These are phyloP conservation scores for Sturnira hondurensis DNA, from an alignment of 2,113 vertebrate species.

Conservation along the genomic window DNA sequence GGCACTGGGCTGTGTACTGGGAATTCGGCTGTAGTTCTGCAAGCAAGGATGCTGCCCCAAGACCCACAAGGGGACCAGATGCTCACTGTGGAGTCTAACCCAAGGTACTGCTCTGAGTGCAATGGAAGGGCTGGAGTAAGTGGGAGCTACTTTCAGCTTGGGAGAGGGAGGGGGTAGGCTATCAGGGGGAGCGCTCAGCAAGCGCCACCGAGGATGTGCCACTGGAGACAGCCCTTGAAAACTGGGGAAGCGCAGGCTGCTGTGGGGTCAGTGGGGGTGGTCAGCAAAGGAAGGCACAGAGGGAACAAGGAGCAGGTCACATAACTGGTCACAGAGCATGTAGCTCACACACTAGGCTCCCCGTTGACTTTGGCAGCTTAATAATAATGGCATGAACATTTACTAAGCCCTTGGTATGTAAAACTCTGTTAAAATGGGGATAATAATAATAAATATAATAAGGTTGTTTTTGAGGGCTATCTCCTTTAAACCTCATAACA, in stretches of 20 bases:
- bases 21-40: accelerated
- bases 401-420: neutral
- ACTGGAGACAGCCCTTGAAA: neutral
- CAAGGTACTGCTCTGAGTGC: accelerated
- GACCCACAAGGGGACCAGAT: neutral
- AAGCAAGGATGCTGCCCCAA: neutral
- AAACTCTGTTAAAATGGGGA: neutral
- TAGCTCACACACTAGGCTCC: neutral
- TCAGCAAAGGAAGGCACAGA: neutral
- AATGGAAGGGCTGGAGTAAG: no score
- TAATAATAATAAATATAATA: accelerated
- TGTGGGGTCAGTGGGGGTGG: neutral
- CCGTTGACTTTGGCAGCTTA: neutral
- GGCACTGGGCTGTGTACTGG: neutral
- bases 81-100: accelerated
- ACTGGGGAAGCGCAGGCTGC: accelerated
- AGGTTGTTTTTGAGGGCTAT: neutral
- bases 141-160: neutral
- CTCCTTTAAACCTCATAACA: neutral
- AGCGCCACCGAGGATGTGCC: neutral
- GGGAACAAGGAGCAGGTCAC: accelerated
- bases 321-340: accelerated
- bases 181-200: no score
- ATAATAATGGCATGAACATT: accelerated
- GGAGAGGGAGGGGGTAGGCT: neutral